Evolutionary conservation across 2,888 invertebrate genomes (phyloP), one percentile per base, ranked within the genome.

Genomic region (Andrena bucephala): DNA sequence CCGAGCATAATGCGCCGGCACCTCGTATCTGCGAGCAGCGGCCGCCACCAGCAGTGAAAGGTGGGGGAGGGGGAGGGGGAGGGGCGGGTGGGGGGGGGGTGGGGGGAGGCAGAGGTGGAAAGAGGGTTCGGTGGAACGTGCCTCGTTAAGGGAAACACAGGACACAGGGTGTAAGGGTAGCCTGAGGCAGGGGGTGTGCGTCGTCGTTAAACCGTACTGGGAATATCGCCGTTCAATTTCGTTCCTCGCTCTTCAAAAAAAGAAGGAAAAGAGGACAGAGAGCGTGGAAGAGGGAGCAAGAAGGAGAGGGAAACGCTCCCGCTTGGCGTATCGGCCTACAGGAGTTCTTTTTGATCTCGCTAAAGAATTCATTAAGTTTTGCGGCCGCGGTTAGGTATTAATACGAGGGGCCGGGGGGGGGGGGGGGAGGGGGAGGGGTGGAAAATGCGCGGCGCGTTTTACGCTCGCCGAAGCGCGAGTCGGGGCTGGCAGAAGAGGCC

Each of bases 321-420:
- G 84, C 77, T 81, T 71, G 81, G 73, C 80, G 78, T 89, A 87
- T 89, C 88, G 87, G 85, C 71, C 81, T 78, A 81, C 84, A 80
- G 81, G 85, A 83, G 81, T 92, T 92, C 92, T 92, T 93, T 93
- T 94, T 93, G 93, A 94, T 93, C 93, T 93, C 90, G 91, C 92
- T 92, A 93, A 94, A 93, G 94, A 94, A 93, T 94, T 94, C 93
- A 93, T 94, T 93, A 93, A 93, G 93, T 93, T 92, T 89, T 90
- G 92, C 91, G 93, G 91, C 90, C 87, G 92, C 90, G 91, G 92
- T 92, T 93, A 92, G 91, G 92, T 93, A 93, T 93, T 93, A 93
- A 93, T 92, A 93, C 91, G 91, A 42, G 16, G 4, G 42, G 42
- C 4, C 4, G 42, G 2, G 10, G 2, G 33, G 33, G 0, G 8